Conservation (phyloP, 2,113 vertebrate genomes). For the Syngnathus floridae region DNA sequence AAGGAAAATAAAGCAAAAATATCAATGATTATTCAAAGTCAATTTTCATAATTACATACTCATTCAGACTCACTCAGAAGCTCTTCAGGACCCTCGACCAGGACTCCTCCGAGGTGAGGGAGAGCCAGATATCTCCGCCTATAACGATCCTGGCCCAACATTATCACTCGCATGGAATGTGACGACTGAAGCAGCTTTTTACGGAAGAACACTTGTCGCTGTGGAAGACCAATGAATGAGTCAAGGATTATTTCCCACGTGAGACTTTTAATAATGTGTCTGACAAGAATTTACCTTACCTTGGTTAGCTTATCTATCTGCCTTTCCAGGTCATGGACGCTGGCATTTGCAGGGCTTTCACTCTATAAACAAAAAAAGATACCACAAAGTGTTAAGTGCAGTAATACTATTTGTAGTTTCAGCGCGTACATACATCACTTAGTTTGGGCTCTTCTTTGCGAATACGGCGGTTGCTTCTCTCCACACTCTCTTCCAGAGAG, state of each 20-base stretch:
- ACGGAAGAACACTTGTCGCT: conserved; percentile 92
- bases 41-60: background rate
- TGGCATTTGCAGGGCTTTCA: conserved; percentile 72
- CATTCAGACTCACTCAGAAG: conserved; percentile 67
- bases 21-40: background rate
- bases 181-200: conserved; percentile 91
- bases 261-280: background rate
- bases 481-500: conserved; percentile 71
- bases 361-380: conserved; percentile 55
- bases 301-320: conserved; percentile 96
- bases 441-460: conserved; percentile 67
- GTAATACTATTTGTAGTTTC: background rate
- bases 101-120: conserved; percentile 83
- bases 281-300: conserved; percentile 62
- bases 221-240: conserved; percentile 6
- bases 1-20: background rate
- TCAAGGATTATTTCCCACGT: background rate
- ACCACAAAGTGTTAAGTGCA: background rate
- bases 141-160: conserved; percentile 90
- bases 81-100: conserved; percentile 86
- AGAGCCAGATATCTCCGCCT: conserved; percentile 86
- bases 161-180: conserved; percentile 80
- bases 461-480: conserved; percentile 61
- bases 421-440: conserved; percentile 55
- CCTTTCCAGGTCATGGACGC: conserved; percentile 85